These are phyloP conservation scores for Cygnus buccinator DNA, from an alignment of 2,113 vertebrate genomes.

Conservation along the genomic window DNA sequence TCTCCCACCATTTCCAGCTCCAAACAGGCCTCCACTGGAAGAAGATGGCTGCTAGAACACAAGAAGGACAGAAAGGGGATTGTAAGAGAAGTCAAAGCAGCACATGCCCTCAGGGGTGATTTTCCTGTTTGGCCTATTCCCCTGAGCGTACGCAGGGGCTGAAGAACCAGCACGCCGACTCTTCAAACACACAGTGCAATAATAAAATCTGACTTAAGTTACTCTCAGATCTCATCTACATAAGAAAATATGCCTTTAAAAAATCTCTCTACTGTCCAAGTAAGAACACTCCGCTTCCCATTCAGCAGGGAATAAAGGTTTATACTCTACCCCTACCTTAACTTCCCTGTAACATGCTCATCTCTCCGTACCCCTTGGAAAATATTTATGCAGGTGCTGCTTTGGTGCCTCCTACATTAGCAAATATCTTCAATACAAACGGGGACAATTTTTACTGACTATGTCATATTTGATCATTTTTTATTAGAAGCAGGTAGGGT, in stretches of 20 bases:
- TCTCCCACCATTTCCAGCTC: conserved; percentile 76
- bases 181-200: neutral
- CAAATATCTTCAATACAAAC: neutral
- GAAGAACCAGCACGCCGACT: neutral
- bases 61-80: neutral
- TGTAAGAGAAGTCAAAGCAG: conserved; percentile 2
- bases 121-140: neutral
- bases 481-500: neutral
- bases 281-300: neutral
- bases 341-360: neutral
- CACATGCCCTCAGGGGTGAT: neutral
- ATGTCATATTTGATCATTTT: neutral
- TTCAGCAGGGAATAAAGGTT: neutral
- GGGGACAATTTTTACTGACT: neutral
- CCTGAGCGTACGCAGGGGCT: neutral
- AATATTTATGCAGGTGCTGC: neutral
- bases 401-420: neutral
- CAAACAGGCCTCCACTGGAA: conserved; percentile 84
- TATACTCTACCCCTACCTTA: neutral
- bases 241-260: neutral
- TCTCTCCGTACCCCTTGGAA: neutral
- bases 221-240: neutral
- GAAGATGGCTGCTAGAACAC: conserved; percentile 74
- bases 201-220: neutral
- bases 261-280: neutral